Base-by-base conservation (phyloP, 2,113 vertebrate genomes). In the Andinoacara biseriatus region DNA sequence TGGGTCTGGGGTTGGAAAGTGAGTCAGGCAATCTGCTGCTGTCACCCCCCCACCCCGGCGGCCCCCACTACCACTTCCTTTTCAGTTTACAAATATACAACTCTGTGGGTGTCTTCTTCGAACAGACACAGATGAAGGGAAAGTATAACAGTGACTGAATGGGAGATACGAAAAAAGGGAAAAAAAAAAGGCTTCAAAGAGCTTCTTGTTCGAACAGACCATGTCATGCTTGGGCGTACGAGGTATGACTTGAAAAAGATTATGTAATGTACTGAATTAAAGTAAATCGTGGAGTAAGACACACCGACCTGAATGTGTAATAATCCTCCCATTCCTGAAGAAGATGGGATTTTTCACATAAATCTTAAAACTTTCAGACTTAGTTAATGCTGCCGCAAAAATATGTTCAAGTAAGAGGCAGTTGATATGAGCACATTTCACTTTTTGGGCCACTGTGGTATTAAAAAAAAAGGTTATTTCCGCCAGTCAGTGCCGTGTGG, bases 101-200 rank as follows among this genome's bases (percentile, higher is more conserved):
- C 58, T 26, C 86, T 79, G 92, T 94, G 89, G 94, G 93, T 54
- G 93, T 88, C 89, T 93, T 94, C 94, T 93, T 80, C 84, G 88
- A 94, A 94, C 65, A 82, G 63, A 67, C 26, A n/a, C 38, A 75
- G 78, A 62, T 86, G 65, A 92, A 87, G 84, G 76, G 90, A 91
- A 92, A 90, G 84, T 17, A 31, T 40, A 67, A 79, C 57, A 81
- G 38, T 72, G 22, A 59, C 38, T 74, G 67, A 9, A 54, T 65
- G 74, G 84, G 13, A 65, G 13, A 63, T 5, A 43, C 4, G 46
- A 33, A 65, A 49, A 69, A 20, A 2, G 31, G 33, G 20, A 3
- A 57, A 22, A 52, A 40, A 54, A 59, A 35, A 17, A 43, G 5
- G 35, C 38, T 57, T 63, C 46, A 49, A 10, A 75, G 54, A 10